These are phyloP conservation scores for Eristalinus aeneus DNA, from an alignment of 2,888 invertebrate species.

Conservation along the genomic window DNA sequence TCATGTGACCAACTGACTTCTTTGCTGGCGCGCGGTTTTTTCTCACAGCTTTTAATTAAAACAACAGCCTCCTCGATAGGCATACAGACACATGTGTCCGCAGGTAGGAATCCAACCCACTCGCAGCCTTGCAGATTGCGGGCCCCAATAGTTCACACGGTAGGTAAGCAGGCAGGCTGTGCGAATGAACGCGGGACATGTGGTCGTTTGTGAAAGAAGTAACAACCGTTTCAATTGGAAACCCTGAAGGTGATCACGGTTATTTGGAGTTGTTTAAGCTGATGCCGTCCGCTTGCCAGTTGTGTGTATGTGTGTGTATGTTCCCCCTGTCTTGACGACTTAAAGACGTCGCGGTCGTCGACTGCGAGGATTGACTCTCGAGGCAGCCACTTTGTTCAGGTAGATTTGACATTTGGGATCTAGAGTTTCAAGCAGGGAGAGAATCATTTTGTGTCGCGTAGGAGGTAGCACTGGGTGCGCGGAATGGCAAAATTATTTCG, in stretches of 20 bases:
- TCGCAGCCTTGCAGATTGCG: neutral
- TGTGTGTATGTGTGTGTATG: neutral
- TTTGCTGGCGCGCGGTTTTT: neutral
- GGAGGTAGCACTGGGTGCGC: neutral
- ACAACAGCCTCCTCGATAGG: neutral
- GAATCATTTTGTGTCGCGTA: neutral
- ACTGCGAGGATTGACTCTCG: neutral
- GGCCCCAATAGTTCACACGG: slow-evolving; percentile 2
- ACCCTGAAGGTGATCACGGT: slow-evolving; percentile 4
- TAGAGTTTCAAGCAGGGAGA: neutral
- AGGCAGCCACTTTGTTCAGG: neutral
- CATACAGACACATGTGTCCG: neutral
- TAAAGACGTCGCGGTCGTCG: neutral
- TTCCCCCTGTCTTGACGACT: neutral
- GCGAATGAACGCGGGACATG: neutral
- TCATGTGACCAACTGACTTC: neutral
- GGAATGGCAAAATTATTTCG: neutral
- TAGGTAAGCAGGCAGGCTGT: neutral
- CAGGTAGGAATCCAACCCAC: neutral
- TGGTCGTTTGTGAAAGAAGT: neutral
- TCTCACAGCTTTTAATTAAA: slow-evolving; percentile 14
- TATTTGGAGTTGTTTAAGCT: slow-evolving; percentile 1
- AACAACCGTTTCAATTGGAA: slow-evolving; percentile 4
- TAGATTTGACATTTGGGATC: neutral
- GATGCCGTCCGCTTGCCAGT: neutral